Evolutionary conservation across 2,797 vertebrate genomes (phyloP).

Genomic region (Euthynnus affinis): DNA sequence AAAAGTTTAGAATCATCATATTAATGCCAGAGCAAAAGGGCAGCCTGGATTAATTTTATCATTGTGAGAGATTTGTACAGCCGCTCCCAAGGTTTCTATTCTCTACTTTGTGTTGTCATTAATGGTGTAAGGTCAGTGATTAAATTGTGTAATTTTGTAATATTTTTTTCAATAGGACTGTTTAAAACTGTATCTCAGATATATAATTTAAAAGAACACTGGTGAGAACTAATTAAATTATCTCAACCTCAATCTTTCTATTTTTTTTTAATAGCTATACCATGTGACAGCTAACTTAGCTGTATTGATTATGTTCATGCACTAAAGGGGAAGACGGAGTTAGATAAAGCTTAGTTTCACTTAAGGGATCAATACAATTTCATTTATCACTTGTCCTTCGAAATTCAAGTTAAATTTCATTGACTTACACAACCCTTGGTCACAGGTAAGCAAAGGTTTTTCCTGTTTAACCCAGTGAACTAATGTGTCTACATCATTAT

Average conservation of each 20-base stretch:
- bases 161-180: neutral
- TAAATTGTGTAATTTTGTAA: neutral
- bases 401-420: neutral
- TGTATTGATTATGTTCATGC: constrained; percentile 12
- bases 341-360: constrained; percentile 14
- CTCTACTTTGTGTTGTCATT: constrained; percentile 3
- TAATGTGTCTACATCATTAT: neutral
- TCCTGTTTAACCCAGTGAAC: neutral
- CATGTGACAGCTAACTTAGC: neutral
- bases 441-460: neutral
- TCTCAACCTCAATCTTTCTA: neutral
- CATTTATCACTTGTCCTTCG: neutral
- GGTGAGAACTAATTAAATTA: neutral
- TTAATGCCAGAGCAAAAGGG: constrained; percentile 16
- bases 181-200: constrained; percentile 1
- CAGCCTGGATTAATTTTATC: neutral
- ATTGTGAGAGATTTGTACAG: neutral
- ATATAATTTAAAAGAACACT: neutral
- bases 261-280: neutral
- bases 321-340: neutral
- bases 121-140: neutral
- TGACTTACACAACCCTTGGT: neutral
- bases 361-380: constrained; percentile 21
- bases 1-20: constrained; percentile 7
- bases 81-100: neutral